Percentiles rank a stretch among this genome's conserved stretches.
Conservation (phyloP, 2,888 invertebrate genomes). For the Pandemis heparana region DNA sequence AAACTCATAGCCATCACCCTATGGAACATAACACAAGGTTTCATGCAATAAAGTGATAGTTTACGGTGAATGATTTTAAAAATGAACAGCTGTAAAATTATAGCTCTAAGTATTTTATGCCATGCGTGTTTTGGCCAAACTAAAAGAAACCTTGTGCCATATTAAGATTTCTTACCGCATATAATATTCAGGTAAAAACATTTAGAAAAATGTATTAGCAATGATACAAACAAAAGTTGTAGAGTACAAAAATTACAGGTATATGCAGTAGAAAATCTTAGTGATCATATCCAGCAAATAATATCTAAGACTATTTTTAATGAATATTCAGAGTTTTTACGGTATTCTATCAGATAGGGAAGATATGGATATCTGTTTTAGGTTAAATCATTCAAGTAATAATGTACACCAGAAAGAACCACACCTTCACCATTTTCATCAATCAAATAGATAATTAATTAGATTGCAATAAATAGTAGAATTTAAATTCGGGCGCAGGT, state of each 20-base stretch:
- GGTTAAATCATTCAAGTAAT: not conserved
- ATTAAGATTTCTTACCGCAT: constrained; percentile 26
- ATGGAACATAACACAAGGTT: constrained; percentile 36
- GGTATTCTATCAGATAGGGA: not conserved
- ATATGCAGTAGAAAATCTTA: constrained; percentile 17
- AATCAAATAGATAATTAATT: not conserved
- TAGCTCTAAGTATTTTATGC: not conserved
- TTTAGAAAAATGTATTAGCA: too few relatives aligned
- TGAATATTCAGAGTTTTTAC: not conserved
- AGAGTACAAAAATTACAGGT: not conserved
- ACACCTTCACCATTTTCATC: not conserved
- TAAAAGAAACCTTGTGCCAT: constrained; percentile 37
- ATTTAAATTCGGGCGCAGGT: too few relatives aligned
- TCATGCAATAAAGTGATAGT: constrained; percentile 14
- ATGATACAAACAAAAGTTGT: too few relatives aligned
- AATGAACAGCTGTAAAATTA: constrained; percentile 11
- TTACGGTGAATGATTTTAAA: not conserved
- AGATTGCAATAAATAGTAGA: too few relatives aligned
- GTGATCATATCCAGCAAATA: constrained; percentile 21
- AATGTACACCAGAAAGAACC: not conserved
- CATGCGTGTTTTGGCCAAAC: constrained; percentile 12
- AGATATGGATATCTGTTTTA: not conserved
- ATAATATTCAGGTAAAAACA: not conserved
- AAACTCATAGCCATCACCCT: constrained; percentile 35
- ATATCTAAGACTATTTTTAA: not conserved